Base-by-base conservation (phyloP, 2,888 invertebrate species). In the Schizotus pectinicornis region DNA sequence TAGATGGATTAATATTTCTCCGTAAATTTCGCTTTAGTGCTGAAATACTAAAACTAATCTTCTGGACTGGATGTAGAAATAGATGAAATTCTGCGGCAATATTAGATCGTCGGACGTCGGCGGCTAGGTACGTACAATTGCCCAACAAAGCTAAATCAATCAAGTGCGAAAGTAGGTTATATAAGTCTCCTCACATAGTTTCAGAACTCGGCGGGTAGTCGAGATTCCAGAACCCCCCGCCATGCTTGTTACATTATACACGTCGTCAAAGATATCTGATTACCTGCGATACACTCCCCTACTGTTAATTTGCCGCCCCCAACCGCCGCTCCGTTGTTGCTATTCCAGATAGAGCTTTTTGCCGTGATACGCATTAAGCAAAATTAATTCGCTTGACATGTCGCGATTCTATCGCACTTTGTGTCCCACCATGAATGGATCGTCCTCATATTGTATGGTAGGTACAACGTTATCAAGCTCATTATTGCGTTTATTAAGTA, bases 131-230 rank as follows among this genome's bases (percentile, higher is more conserved):
- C 2, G 22, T 22, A 22, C 22, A 22, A 22, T 22, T 22, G 22
- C n/a, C n/a, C n/a, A n/a, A n/a, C 22, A 22, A 22, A 22, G 22
- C 62, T 62, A 56, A 67, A 67, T 67, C 65, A 65, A 65, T 67
- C 67, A 65, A 60, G 62, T 61, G 60, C 56, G 56, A 67, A 65
- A 63, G 62, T 63, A 63, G 62, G 61, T 60, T 64, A 52, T 56
- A 60, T 51, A 50, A 61, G 59, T 52, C 52, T 56, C 42, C 57
- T 50, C 22, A 61, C 64, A 67, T 64, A 64, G 64, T 67, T 67
- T 35, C 49, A n/a, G 38, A 63, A 67, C 61, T 64, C 62, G 43
- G 43, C 50, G 45, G 55, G 57, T 43, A 49, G 60, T 54, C 51
- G 58, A 58, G 60, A 63, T 63, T 63, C 60, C 55, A 12, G 41